Base-by-base conservation (phyloP, 1,140 invertebrate species). In the Rhagoletis pomonella region DNA sequence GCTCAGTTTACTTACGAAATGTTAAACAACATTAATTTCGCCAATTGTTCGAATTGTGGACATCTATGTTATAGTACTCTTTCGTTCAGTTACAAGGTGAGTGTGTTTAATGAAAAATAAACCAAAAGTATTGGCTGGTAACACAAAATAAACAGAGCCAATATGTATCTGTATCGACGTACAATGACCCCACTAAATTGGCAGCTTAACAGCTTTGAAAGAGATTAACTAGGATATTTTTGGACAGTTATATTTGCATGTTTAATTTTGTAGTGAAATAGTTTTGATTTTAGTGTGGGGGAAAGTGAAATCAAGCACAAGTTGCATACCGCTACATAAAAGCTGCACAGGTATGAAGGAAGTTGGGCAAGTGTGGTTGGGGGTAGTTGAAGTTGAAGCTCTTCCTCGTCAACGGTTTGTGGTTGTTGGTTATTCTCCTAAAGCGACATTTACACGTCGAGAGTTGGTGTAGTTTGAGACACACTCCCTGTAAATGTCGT, bases 161-260 rank as follows among this genome's bases (percentile, higher is more conserved):
- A 67, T 39, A 67, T 67, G 19, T 67, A 19, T 67, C 42, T 67
- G 39, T 29, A 29, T 29, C 29, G 29, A 29, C 5, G 67, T 44
- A 73, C 67, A 73, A 73, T 73, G 67, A 73, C 67, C 67, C 44
- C 67, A 73, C 39, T 44, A 4, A 9, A 39, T 47, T n/a, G 67
- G 12, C 42, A 44, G 6, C 17, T 0, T 42, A 17, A 39, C 1
- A 44, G 14, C 67, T 73, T 69, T 39, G 19, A 10, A 1, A 10
- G 19, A 67, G 65, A 67, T 67, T 67, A 67, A 67, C 65, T 67
- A 3, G 29, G 10, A 67, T 67, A 67, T 67, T 29, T 67, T 67
- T 42, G 42, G 65, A 39, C 29, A 67, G 42, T 29, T 67, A 9
- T 12, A 12, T 29, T 67, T 7, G 7, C 2, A 67, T 12, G 2